phyloP scores from a whole-genome alignment of 2,888 invertebrate species.

The Noctua pronuba region DNA sequence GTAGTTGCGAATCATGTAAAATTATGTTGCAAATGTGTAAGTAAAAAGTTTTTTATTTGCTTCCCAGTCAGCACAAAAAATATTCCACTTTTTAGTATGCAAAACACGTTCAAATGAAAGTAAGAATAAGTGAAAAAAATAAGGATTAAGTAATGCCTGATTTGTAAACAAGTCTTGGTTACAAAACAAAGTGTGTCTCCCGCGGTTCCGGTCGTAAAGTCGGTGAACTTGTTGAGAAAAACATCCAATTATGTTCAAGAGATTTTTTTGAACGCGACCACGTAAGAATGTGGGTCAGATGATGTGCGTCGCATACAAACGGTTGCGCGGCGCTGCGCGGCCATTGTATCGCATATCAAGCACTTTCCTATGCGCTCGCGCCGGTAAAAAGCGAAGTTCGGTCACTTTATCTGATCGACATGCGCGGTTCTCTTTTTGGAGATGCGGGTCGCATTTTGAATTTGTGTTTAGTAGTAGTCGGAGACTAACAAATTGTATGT shows the following conservation, averaged over 20 bases:
- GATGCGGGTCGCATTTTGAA: constrained; percentile 44
- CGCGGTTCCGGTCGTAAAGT: constrained; percentile 64
- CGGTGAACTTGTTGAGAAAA: constrained; percentile 59
- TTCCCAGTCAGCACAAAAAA: background rate
- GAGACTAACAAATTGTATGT: background rate
- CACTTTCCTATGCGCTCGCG: constrained; percentile 60
- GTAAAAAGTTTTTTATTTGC: background rate
- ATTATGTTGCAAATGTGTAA: background rate
- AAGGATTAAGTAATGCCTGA: constrained; percentile 62
- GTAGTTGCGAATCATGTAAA: constrained; percentile 16
- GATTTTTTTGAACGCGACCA: constrained; percentile 56
- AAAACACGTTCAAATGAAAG: constrained; percentile 59
- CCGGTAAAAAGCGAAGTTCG: constrained; percentile 47
- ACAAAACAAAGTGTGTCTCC: constrained; percentile 50
- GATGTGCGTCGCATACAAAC: constrained; percentile 60
- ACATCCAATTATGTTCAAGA: constrained; percentile 50
- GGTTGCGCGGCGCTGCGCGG: constrained; percentile 41
- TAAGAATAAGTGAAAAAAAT: constrained; percentile 54
- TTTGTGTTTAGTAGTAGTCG: constrained; percentile 2
- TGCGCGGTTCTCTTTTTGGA: constrained; percentile 38
- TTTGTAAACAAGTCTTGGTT: constrained; percentile 63
- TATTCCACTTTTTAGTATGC: constrained; percentile 24
- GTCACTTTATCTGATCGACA: constrained; percentile 54
- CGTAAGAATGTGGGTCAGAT: constrained; percentile 66
- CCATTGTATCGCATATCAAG: constrained; percentile 56